phyloP scores from a whole-genome alignment of 2,888 invertebrate genomes.

The Agrochola macilenta region DNA sequence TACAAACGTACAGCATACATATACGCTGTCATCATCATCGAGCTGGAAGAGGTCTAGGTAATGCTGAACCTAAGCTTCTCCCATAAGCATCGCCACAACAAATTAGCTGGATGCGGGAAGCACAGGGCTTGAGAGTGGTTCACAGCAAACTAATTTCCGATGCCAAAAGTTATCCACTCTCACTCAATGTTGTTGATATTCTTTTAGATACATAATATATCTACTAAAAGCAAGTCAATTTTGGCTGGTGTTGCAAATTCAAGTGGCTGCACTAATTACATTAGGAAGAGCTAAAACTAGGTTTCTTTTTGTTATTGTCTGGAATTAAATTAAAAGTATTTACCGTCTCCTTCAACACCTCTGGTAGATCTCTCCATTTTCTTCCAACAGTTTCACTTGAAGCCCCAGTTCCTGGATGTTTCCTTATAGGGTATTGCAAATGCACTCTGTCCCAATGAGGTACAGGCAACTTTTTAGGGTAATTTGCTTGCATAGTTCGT shows the following conservation, averaged over 20 bases:
- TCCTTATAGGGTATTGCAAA: slow-evolving; percentile 79
- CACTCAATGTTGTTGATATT: neutral
- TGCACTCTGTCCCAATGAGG: slow-evolving; percentile 80
- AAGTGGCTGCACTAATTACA: neutral
- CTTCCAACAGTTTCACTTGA: slow-evolving; percentile 80
- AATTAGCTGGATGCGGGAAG: neutral
- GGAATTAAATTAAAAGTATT: neutral
- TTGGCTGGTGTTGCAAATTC: neutral
- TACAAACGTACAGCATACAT: no score
- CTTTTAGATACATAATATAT: neutral
- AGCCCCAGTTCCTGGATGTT: slow-evolving; percentile 73
- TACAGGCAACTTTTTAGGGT: slow-evolving; percentile 75
- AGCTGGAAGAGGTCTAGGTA: neutral
- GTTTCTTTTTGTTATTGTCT: neutral
- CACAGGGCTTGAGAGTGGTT: neutral
- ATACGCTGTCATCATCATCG: no score
- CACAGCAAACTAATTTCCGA: neutral
- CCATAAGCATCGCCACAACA: neutral
- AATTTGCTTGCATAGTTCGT: slow-evolving; percentile 79
- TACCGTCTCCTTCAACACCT: slow-evolving; percentile 75
- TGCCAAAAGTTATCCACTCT: neutral
- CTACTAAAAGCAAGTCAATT: neutral
- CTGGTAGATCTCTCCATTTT: slow-evolving; percentile 76
- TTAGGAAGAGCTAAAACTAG: neutral
- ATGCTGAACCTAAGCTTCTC: neutral